Conservation (phyloP, 2,888 invertebrate genomes). For the Stramonita haemastoma region DNA sequence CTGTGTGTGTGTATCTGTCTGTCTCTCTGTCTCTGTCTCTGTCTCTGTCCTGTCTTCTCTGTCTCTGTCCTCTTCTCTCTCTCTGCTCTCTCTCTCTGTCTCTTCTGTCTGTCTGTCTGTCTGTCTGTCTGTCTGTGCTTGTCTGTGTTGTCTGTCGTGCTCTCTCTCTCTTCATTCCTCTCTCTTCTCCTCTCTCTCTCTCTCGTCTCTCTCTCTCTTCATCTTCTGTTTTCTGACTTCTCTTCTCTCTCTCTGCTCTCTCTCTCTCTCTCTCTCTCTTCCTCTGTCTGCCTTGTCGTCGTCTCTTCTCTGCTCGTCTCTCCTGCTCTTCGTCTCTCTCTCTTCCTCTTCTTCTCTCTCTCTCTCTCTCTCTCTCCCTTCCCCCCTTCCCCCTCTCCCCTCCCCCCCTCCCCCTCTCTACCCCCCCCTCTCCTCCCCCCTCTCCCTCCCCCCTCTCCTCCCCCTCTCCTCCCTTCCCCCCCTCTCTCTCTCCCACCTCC, state of each 20-base stretch:
- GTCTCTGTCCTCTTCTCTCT: too few relatives aligned
- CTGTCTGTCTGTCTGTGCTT: too few relatives aligned
- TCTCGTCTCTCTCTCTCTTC: not conserved
- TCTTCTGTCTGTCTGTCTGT: too few relatives aligned
- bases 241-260: not conserved
- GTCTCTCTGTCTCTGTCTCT: too few relatives aligned
- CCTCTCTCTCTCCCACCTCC: not conserved
- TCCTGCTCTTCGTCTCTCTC: not conserved
- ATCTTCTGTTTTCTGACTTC: not conserved
- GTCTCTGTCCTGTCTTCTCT: too few relatives aligned
- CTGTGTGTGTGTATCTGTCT: too few relatives aligned
- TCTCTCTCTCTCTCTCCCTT: not conserved
- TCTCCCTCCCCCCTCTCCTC: too few relatives aligned
- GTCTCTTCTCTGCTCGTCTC: too few relatives aligned
- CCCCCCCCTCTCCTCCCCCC: not conserved
- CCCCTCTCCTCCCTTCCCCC: not conserved
- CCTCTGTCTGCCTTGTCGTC: not conserved
- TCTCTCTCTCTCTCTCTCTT: not conserved
- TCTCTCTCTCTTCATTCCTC: not conserved
- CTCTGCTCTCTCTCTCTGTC: too few relatives aligned
- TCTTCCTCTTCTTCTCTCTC: not conserved
- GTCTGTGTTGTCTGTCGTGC: too few relatives aligned
- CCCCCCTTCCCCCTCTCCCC: not conserved
- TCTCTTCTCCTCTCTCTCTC: not conserved
- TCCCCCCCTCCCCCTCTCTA: not conserved